Conservation (phyloP, 2,113 vertebrate species). For the Trogon melanurus region DNA sequence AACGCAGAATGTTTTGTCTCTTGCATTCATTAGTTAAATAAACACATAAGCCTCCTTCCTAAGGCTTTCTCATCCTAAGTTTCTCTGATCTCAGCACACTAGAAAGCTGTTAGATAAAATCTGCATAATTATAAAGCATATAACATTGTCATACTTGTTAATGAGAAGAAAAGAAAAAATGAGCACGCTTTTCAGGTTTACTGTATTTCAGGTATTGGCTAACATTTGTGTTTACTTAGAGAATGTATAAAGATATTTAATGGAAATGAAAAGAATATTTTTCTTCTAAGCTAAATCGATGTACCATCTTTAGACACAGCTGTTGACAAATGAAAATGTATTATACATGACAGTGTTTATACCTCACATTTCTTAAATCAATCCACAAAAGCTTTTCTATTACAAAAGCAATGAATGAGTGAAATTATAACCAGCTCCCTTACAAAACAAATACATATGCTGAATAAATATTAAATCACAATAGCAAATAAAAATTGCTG, state of each 20-base stretch:
- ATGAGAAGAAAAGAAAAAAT: neutral
- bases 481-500: neutral
- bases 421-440: slow-evolving; percentile 1
- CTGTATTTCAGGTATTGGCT: neutral
- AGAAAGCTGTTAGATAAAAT: neutral
- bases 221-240: neutral
- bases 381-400: neutral
- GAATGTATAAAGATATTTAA: neutral
- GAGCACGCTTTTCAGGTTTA: neutral
- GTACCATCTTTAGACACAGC: neutral
- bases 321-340: neutral
- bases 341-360: neutral
- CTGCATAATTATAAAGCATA: neutral
- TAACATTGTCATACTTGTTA: neutral
- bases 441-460: neutral
- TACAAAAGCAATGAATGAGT: neutral
- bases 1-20: neutral
- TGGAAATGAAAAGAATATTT: neutral
- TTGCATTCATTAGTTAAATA: neutral
- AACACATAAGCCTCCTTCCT: neutral
- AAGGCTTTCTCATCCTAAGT: neutral
- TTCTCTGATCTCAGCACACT: neutral
- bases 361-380: neutral
- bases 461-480: slow-evolving; percentile 24
- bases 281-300: neutral